These are phyloP conservation scores for Agrotis clavis DNA, from an alignment of 2,888 invertebrate genomes.

Conservation along the genomic window DNA sequence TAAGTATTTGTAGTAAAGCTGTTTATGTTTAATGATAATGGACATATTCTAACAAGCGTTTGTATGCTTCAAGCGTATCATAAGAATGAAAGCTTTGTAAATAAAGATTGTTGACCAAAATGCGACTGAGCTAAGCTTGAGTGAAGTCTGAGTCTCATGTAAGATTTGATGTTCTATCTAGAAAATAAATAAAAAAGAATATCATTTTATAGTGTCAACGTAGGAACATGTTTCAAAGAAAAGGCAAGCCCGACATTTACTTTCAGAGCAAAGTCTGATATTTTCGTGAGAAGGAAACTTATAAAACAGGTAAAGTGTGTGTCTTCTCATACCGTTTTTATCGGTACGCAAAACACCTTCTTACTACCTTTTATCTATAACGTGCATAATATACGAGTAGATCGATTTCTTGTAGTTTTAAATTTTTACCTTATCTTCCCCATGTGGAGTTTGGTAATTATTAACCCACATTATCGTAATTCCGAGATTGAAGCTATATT, in stretches of 20 bases:
- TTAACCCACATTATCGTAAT: too few species aligned
- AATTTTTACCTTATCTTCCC: too few species aligned
- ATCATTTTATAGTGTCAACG: conserved; percentile 7
- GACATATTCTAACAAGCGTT: too few species aligned
- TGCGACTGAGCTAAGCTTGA: too few species aligned
- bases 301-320: not conserved
- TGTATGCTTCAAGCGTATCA: too few species aligned
- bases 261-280: conserved; percentile 16
- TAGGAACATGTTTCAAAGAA: conserved; percentile 8
- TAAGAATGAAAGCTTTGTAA: too few species aligned
- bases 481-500: too few species aligned
- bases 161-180: conserved; percentile 4
- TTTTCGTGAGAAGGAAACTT: not conserved
- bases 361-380: not conserved
- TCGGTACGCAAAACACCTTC: not conserved
- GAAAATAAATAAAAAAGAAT: conserved; percentile 26
- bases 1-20: too few species aligned
- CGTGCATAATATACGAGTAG: not conserved
- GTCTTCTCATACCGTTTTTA: not conserved
- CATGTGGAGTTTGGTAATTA: too few species aligned
- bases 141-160: not conserved
- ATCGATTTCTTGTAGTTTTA: not conserved
- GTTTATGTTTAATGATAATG: too few species aligned
- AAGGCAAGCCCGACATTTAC: conserved; percentile 21
- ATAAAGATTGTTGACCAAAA: too few species aligned